These are phyloP conservation scores for Pygocentrus nattereri DNA, from an alignment of 2,797 vertebrate species.

Conservation along the genomic window DNA sequence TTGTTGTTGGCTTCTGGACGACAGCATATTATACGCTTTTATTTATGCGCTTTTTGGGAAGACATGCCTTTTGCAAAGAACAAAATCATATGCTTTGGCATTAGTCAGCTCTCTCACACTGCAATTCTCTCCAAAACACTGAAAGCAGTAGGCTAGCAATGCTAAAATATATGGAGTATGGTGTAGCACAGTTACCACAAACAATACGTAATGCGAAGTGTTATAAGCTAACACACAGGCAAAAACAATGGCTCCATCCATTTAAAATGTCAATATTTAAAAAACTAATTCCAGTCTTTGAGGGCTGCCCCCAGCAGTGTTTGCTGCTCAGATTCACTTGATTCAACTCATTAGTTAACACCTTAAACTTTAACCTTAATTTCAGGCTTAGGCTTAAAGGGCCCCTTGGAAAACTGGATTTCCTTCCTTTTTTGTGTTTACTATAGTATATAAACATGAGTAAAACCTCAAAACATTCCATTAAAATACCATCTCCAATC, in stretches of 20 bases:
- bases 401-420: too few species aligned
- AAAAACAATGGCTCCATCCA: background rate
- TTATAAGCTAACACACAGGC: background rate
- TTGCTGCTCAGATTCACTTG: background rate
- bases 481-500: too few species aligned
- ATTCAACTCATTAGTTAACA: background rate
- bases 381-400: too few species aligned
- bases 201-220: background rate
- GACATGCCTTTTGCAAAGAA: constrained; percentile 65
- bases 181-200: constrained; percentile 19
- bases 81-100: constrained; percentile 73
- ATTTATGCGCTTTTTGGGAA: constrained; percentile 76
- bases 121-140: constrained; percentile 15
- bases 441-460: too few species aligned
- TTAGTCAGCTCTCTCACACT: constrained; percentile 33
- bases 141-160: constrained; percentile 57
- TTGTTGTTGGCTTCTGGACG: constrained; percentile 71
- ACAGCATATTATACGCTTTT: constrained; percentile 72
- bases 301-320: too few species aligned
- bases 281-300: too few species aligned
- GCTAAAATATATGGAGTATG: constrained; percentile 30
- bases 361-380: too few species aligned
- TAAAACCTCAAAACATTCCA: too few species aligned
- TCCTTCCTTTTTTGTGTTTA: too few species aligned
- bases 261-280: background rate